Conservation (phyloP, 2,888 invertebrate species). For the Boloria selene region DNA sequence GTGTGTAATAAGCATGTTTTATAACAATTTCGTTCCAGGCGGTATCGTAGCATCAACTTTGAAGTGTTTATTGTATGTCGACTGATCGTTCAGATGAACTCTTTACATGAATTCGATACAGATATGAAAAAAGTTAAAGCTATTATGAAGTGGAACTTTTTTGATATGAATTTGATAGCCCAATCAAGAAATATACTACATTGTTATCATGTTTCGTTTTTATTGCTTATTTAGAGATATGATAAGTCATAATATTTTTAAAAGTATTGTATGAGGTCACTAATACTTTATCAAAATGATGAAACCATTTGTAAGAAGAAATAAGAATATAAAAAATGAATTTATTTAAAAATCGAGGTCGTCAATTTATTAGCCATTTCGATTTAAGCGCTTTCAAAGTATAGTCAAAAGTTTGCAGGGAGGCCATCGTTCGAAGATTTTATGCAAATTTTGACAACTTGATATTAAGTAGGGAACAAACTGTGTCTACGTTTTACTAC, state of each 20-base stretch:
- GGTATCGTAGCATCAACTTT: constrained; percentile 42
- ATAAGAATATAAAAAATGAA: constrained; percentile 2
- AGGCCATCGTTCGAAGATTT: constrained; percentile 62
- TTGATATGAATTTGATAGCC: constrained; percentile 22
- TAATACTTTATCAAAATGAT: background rate
- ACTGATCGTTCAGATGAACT: constrained; percentile 24
- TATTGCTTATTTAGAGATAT: too few relatives aligned
- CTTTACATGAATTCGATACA: constrained; percentile 42
- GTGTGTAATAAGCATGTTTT: background rate
- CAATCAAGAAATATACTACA: constrained; percentile 11
- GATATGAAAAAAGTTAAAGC: constrained; percentile 68
- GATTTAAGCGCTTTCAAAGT: constrained; percentile 75
- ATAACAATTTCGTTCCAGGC: constrained; percentile 2
- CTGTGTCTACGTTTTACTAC: constrained; percentile 64
- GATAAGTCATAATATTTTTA: too few relatives aligned
- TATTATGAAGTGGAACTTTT: constrained; percentile 31
- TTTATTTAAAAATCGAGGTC: constrained; percentile 53
- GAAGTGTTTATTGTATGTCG: constrained; percentile 52
- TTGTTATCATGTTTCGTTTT: too few relatives aligned
- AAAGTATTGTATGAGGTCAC: background rate
- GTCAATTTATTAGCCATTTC: constrained; percentile 70
- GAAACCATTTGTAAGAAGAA: background rate
- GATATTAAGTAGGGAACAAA: constrained; percentile 68
- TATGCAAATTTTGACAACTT: constrained; percentile 73
- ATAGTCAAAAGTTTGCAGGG: constrained; percentile 68